Evolutionary conservation across 92 coral and sea anemone genomes (phyloP).

Genomic region (Epizoanthus rinbou): DNA sequence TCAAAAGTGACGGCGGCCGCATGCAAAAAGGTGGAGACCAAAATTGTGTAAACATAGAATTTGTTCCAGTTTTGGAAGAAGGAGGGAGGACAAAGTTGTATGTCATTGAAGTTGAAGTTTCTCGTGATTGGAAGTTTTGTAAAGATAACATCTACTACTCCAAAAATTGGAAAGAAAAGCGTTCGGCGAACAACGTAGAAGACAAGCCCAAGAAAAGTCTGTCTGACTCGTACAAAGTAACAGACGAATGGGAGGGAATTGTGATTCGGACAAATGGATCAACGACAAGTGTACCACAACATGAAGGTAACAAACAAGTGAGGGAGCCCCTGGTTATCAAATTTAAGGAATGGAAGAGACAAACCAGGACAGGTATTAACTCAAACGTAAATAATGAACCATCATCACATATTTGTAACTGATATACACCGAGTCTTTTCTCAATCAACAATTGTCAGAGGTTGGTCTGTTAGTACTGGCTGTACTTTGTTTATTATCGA

Average conservation of each 20-base stretch:
- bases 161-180: conserved; percentile 52
- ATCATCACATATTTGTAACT: too few relatives aligned
- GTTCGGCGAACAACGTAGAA: not conserved
- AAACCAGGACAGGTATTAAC: not conserved
- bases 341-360: conserved; percentile 36
- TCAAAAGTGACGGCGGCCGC: conserved; percentile 43
- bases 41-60: conserved; percentile 43
- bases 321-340: conserved; percentile 30
- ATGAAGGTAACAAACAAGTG: conserved; percentile 22
- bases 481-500: too few relatives aligned
- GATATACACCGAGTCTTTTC: too few relatives aligned
- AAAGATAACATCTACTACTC: conserved; percentile 52
- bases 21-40: conserved; percentile 56
- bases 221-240: conserved; percentile 46
- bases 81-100: conserved; percentile 20
- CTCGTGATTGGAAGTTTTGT: conserved; percentile 56
- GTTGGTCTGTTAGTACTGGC: too few relatives aligned
- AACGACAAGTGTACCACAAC: conserved; percentile 14
- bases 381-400: not conserved
- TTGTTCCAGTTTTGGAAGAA: conserved; percentile 47
- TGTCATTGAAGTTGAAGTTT: conserved; percentile 62
- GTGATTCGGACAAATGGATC: conserved; percentile 37
- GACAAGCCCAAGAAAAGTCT: conserved; percentile 2
- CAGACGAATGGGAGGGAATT: conserved; percentile 40
- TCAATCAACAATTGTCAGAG: too few relatives aligned